Percentiles rank a stretch among this genome's conserved stretches.
phyloP scores from a whole-genome alignment of 2,888 invertebrate genomes.

The Pammene aurita region DNA sequence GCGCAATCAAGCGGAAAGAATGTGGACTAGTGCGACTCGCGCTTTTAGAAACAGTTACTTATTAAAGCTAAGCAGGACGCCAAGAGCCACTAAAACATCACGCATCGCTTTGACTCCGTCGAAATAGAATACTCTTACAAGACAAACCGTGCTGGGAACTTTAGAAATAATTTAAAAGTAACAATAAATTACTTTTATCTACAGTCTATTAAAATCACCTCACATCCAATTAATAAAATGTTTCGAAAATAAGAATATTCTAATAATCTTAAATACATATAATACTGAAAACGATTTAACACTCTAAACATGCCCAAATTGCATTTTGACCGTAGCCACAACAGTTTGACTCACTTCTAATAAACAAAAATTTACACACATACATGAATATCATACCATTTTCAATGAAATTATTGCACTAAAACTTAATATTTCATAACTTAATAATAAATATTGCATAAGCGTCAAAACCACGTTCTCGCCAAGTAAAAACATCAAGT shows the following conservation, averaged over 20 bases:
- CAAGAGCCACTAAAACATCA: constrained; percentile 63
- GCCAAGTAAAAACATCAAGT: constrained; percentile 72
- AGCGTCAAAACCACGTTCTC: constrained; percentile 74
- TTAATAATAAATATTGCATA: constrained; percentile 82
- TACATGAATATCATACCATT: constrained; percentile 79
- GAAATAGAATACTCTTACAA: constrained; percentile 57
- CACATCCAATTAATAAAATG: constrained; percentile 68
- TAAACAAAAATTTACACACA: constrained; percentile 76
- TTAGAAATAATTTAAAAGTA: constrained; percentile 79
- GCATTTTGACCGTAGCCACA: constrained; percentile 59
- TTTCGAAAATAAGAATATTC: constrained; percentile 73
- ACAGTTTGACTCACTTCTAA: constrained; percentile 61
- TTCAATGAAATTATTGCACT: constrained; percentile 82
- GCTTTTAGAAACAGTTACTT: constrained; percentile 48
- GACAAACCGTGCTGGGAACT: constrained; percentile 68
- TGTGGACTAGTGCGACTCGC: constrained; percentile 45
- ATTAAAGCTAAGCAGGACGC: constrained; percentile 81
- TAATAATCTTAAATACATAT: constrained; percentile 76
- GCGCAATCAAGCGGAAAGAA: constrained; percentile 19
- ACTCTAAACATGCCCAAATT: constrained; percentile 66
- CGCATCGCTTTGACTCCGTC: constrained; percentile 58
- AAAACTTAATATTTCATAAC: constrained; percentile 75
- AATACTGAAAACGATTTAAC: constrained; percentile 78
- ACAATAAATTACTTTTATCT: constrained; percentile 79
- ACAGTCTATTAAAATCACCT: constrained; percentile 77